Conservation (phyloP, 1,140 invertebrate species). For the Drosophila albomicans region DNA sequence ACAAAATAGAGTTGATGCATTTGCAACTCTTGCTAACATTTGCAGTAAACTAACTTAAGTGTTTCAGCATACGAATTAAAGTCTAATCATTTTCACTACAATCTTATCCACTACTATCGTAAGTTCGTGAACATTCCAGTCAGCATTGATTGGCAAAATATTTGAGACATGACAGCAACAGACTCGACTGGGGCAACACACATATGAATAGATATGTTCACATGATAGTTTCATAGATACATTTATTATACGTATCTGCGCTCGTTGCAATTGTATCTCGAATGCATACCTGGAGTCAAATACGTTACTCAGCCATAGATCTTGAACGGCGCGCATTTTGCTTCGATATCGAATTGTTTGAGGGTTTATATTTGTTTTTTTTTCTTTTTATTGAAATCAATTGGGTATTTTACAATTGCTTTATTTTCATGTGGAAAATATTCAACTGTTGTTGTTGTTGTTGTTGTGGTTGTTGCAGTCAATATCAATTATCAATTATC, state of each 20-base stretch:
- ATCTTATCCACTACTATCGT: too few relatives aligned
- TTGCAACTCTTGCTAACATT: too few relatives aligned
- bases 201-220: background rate
- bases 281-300: conserved; percentile 70
- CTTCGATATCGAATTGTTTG: conserved; percentile 22
- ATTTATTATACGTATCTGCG: background rate
- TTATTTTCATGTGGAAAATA: conserved; percentile 24
- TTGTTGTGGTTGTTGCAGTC: too few relatives aligned
- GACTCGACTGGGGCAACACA: background rate
- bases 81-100: too few relatives aligned
- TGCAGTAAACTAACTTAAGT: too few relatives aligned
- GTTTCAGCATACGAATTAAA: too few relatives aligned
- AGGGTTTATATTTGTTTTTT: background rate
- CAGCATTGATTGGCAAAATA: too few relatives aligned
- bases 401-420: conserved; percentile 47
- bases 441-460: conserved; percentile 1
- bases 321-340: conserved; percentile 63
- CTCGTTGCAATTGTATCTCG: conserved; percentile 6
- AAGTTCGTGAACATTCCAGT: too few relatives aligned
- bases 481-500: too few relatives aligned
- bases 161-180: too few relatives aligned
- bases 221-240: too few relatives aligned
- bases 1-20: too few relatives aligned
- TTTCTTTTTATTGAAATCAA: conserved; percentile 62
- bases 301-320: conserved; percentile 66